A percentile compares a stretch with the other conserved stretches of the same genome.
Conservation (phyloP, 2,113 vertebrate genomes). For the Pavo muticus region DNA sequence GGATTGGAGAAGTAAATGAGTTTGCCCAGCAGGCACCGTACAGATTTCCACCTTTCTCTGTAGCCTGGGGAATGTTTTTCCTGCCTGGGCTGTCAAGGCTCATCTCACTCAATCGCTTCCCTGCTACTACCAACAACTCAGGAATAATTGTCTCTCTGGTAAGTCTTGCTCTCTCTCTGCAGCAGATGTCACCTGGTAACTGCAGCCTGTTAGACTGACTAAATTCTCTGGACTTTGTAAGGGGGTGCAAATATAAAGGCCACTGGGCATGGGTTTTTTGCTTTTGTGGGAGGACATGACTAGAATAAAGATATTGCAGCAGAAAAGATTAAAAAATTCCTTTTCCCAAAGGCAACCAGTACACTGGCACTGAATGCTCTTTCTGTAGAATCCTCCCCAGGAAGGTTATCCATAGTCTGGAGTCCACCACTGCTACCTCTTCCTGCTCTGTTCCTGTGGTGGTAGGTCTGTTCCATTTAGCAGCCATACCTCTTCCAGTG, state of each 20-base stretch:
- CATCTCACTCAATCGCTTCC: neutral
- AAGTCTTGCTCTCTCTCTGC: neutral
- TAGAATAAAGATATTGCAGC: neutral
- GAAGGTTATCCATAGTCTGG: neutral
- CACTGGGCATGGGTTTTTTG: neutral
- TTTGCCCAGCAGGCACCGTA: neutral
- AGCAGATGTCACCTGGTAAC: neutral
- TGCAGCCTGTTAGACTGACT: neutral
- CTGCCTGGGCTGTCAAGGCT: neutral
- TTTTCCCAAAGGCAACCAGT: neutral
- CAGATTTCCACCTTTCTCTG: neutral
- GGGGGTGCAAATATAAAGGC: neutral
- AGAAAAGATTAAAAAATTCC: neutral
- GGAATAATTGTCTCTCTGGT: neutral
- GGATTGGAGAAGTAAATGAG: neutral
- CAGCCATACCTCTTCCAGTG: fast-evolving
- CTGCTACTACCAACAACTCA: neutral
- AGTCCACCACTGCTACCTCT: neutral
- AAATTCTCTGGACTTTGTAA: neutral
- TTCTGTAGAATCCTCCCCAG: neutral
- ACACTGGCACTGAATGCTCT: neutral
- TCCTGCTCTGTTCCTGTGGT: too few relatives aligned
- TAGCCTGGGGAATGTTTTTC: neutral
- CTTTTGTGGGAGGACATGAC: neutral
- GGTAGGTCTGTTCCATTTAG: fast-evolving